These are phyloP conservation scores for Melanerpes formicivorus DNA, from an alignment of 2,113 vertebrate genomes.

Conservation along the genomic window DNA sequence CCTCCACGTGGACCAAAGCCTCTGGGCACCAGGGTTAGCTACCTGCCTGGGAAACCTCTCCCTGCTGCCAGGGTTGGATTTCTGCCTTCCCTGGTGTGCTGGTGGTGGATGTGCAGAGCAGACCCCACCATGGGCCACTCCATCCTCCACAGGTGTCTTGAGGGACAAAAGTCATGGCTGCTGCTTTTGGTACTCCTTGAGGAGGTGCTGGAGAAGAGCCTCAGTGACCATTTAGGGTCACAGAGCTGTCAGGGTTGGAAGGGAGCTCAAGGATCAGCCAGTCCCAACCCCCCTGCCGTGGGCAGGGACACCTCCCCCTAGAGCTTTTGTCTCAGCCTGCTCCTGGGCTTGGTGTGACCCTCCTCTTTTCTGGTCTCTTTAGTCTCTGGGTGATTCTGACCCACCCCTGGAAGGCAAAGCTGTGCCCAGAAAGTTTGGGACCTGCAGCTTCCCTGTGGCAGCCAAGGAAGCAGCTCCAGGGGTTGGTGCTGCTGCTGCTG, in stretches of 20 bases:
- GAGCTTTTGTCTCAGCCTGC: neutral
- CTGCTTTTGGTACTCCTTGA: neutral
- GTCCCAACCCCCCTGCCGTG: too few species aligned
- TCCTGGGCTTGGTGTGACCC: neutral
- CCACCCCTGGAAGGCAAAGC: neutral
- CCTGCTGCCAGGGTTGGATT: accelerated
- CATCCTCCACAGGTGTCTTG: neutral
- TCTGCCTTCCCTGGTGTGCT: neutral
- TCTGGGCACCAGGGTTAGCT: accelerated
- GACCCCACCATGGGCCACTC: neutral
- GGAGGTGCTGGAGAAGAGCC: neutral
- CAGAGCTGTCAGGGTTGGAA: too few species aligned
- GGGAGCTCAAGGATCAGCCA: too few species aligned
- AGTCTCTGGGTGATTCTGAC: neutral
- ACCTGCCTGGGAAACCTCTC: accelerated
- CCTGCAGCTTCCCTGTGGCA: accelerated
- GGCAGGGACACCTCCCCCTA: too few species aligned
- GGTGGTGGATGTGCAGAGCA: neutral
- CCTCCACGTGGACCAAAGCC: neutral
- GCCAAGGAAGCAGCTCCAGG: neutral
- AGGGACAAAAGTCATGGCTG: neutral
- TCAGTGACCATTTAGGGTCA: too few species aligned
- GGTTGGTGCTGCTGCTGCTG: neutral
- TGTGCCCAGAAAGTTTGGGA: neutral
- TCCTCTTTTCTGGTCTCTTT: neutral